A percentile compares a stretch with the other conserved stretches of the same genome.
phyloP scores from a whole-genome alignment of 2,797 vertebrate species.

The Melanotaenia pygmaea region DNA sequence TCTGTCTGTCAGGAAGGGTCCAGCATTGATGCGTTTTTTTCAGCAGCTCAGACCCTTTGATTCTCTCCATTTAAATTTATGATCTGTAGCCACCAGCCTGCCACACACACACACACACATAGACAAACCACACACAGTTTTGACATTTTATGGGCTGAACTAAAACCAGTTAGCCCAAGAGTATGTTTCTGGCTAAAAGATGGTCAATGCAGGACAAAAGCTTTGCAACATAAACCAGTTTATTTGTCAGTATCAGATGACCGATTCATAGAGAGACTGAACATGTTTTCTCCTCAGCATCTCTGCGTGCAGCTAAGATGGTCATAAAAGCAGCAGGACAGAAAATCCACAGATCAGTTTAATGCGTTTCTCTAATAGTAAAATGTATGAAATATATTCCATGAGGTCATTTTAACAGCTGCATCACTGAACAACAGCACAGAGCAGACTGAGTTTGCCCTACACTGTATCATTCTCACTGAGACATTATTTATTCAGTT shows the following conservation, averaged over 20 bases:
- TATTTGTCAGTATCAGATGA: conserved; percentile 7
- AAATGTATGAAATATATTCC: conserved; percentile 39
- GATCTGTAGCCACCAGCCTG: conserved; percentile 33
- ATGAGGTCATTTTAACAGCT: conserved; percentile 60
- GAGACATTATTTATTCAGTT: conserved; percentile 14
- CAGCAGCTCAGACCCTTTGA: conserved; percentile 38
- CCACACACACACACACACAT: conserved; percentile 24
- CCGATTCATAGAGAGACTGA: conserved; percentile 3
- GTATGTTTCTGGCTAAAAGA: conserved; percentile 18
- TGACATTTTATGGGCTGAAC: conserved; percentile 33
- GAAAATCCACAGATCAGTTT: conserved; percentile 49
- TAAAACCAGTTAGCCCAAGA: conserved; percentile 37
- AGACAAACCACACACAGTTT: not conserved
- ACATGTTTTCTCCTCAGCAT: conserved; percentile 37
- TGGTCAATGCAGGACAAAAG: conserved; percentile 1
- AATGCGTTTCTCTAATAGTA: conserved; percentile 40
- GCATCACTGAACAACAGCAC: conserved; percentile 10
- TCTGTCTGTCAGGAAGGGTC: conserved; percentile 45
- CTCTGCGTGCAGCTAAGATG: conserved; percentile 23
- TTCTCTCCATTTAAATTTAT: conserved; percentile 47
- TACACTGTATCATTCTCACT: conserved; percentile 29
- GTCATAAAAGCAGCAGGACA: conserved; percentile 46
- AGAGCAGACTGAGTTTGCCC: conserved; percentile 19
- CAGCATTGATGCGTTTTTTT: conserved; percentile 35
- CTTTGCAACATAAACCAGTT: not conserved